Evolutionary conservation across 2,113 vertebrate genomes (phyloP), one percentile per base, ranked within the genome.

Genomic region (Neofelis nebulosa): DNA sequence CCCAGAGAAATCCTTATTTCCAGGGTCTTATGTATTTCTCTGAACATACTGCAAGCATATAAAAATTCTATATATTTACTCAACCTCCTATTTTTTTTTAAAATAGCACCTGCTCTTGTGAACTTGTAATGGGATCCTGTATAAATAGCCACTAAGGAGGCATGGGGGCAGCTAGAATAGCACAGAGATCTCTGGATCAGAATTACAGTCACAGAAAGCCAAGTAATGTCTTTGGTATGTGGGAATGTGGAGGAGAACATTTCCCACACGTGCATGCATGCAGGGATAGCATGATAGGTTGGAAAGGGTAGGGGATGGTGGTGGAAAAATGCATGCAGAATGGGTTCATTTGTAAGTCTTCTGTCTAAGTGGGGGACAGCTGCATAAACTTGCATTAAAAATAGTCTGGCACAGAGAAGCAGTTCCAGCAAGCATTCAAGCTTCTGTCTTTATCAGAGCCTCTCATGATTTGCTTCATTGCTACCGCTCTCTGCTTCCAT

Each of bases 381-480:
- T 87, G 96, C 89, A 84, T 76, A 90, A 81, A 90, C 86, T 96
- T 71, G 74, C 96, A 95, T 92, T 97, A 96, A 95, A 94, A 95
- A 96, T 91, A 95, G 94, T 78, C 95, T 92, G 89, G 96, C 83
- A 78, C 57, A 25, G 82, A 97, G 74, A 38, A 90, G 84, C 92
- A 41, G 74, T 69, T 89, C 84, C 82, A 95, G 4, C 36, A 41
- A 23, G 79, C 91, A 74, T 71, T 69, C 61, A 52, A 86, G 41
- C 93, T 98, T 86, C 95, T 87, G 95, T 95, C 97, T 97, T 63
- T 83, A 78, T 96, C 97, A 84, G 73, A 98, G 90, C 86, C 89
- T 93, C 95, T 98, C 96, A 96, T 97, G 97, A 97, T 97, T 96
- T 98, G 97, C 97, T 98, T 98, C 97, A 95, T 94, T 96, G 97